These are phyloP conservation scores for Antennarius maculatus DNA, from an alignment of 2,797 vertebrate genomes.

Conservation along the genomic window DNA sequence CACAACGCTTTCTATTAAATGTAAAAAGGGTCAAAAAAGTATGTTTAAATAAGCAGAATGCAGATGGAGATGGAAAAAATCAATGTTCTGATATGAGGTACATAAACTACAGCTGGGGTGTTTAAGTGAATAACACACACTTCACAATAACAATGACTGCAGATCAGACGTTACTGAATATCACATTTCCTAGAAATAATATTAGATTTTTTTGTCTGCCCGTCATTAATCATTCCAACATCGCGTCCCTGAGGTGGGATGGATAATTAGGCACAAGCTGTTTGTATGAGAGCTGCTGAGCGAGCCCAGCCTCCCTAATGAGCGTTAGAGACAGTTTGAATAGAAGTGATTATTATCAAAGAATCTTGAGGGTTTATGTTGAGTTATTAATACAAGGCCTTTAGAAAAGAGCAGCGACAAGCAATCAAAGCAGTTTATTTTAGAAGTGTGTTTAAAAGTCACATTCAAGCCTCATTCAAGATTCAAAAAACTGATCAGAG, in stretches of 20 bases:
- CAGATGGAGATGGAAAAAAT: conserved; percentile 5
- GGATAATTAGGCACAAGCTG: conserved; percentile 50
- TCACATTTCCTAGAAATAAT: background rate
- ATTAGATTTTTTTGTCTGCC: background rate
- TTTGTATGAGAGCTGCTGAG: conserved; percentile 54
- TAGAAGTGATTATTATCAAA: background rate
- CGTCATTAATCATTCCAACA: conserved; percentile 6
- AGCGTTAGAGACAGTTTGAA: conserved; percentile 15
- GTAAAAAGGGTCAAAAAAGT: conserved; percentile 6
- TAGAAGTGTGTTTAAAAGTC: background rate
- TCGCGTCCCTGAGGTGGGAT: conserved; percentile 13
- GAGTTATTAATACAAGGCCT: background rate
- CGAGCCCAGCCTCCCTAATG: conserved; percentile 8
- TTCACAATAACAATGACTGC: conserved; percentile 23
- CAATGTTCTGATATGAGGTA: conserved; percentile 9
- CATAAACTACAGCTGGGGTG: conserved; percentile 9
- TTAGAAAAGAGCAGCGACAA: background rate
- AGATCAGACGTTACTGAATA: background rate
- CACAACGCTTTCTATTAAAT: conserved; percentile 7
- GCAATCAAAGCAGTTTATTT: background rate
- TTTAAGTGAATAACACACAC: conserved; percentile 21
- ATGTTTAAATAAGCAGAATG: background rate
- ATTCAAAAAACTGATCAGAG: too few relatives aligned
- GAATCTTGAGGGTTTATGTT: background rate
- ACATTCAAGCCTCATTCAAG: background rate